A percentile compares a stretch with the other conserved stretches of the same genome.
These are phyloP conservation scores for Phoeniculus purpureus DNA, from an alignment of 2,797 vertebrate species.

Conservation along the genomic window DNA sequence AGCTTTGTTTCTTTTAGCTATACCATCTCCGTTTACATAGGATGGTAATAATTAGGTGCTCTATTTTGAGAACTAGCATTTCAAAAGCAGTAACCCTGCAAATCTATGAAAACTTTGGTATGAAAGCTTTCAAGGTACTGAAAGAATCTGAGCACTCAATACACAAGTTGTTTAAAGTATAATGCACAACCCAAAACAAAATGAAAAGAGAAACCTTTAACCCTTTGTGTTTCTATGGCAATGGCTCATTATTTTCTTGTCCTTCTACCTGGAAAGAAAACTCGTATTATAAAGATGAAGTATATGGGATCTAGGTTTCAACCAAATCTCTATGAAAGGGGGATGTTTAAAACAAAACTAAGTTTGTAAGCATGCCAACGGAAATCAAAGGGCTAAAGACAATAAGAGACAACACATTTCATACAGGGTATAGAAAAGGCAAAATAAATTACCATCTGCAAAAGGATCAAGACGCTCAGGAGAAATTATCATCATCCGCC, in stretches of 20 bases:
- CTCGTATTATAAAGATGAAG: slow-evolving; percentile 84
- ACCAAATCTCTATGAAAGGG: slow-evolving; percentile 80
- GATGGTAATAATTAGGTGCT: slow-evolving; percentile 76
- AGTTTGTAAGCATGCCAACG: slow-evolving; percentile 83
- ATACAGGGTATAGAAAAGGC: slow-evolving; percentile 73
- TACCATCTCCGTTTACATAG: slow-evolving; percentile 69
- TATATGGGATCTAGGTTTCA: slow-evolving; percentile 82
- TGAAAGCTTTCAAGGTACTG: slow-evolving; percentile 76
- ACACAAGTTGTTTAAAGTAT: slow-evolving; percentile 77
- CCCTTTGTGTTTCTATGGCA: slow-evolving; percentile 87
- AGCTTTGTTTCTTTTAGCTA: slow-evolving; percentile 71
- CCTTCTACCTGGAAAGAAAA: slow-evolving; percentile 88
- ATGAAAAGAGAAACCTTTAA: slow-evolving; percentile 87
- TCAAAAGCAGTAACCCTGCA: slow-evolving; percentile 77
- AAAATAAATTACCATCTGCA: slow-evolving; percentile 96
- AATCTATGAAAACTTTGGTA: slow-evolving; percentile 63
- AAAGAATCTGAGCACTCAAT: slow-evolving; percentile 79
- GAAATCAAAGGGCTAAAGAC: slow-evolving; percentile 85
- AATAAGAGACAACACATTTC: slow-evolving; percentile 73
- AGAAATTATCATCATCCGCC: slow-evolving; percentile 98
- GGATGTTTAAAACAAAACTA: slow-evolving; percentile 80
- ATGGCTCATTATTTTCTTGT: slow-evolving; percentile 86
- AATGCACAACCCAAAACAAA: slow-evolving; percentile 84
- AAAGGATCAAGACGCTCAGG: slow-evolving; percentile 98
- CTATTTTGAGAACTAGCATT: slow-evolving; percentile 73